Base-by-base conservation (phyloP, 2,113 vertebrate species). In the Perccottus glenii region DNA sequence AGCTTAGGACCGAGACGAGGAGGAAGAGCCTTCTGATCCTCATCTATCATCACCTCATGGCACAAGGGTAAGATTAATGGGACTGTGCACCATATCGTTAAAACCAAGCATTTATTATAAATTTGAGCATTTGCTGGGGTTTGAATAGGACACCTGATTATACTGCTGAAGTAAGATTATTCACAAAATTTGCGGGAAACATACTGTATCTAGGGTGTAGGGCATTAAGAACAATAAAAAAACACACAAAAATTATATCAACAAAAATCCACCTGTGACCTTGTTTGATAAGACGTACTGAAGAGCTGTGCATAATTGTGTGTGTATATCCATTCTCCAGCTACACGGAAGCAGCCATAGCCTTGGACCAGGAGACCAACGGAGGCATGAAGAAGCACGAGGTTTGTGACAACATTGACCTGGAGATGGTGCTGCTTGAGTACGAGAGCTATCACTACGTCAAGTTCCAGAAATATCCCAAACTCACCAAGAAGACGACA, bases 371-470 rank as follows among this genome's bases (percentile, higher is more conserved):
- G 79, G 96, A 99, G 88, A 93, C 92, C 0, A 95, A 93, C 61
- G 73, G 94, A 68, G 88, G 83, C 16, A 77, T 96, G 83, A 93
- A 78, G 9, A 93, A 82, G 74, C 97, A 96, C 79, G 94, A 97
- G 90, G 95, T 98, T 48, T 98, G 97, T 60, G 98, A 99, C 81
- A 99, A 99, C 40, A 16, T 99, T 59, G 96, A 98, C 71, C 93
- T 99, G 80, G 95, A 98, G 86, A 98, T 96, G 55, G 91, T 99
- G 89, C 85, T 99, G 77, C 94, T 95, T 95, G 98, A 99, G 82
- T 99, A 96, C 44, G 96, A 99, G 88, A 97, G 94, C 74, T 99
- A 96, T 86, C 96, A 99, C 86, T 96, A 93, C n/a, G 80, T 98
- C 63, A 99, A 98, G 85, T 99, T 98, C 83, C 94, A 96, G 51